phyloP scores from a whole-genome alignment of 2,888 invertebrate species.

The Sepiola atlantica region DNA sequence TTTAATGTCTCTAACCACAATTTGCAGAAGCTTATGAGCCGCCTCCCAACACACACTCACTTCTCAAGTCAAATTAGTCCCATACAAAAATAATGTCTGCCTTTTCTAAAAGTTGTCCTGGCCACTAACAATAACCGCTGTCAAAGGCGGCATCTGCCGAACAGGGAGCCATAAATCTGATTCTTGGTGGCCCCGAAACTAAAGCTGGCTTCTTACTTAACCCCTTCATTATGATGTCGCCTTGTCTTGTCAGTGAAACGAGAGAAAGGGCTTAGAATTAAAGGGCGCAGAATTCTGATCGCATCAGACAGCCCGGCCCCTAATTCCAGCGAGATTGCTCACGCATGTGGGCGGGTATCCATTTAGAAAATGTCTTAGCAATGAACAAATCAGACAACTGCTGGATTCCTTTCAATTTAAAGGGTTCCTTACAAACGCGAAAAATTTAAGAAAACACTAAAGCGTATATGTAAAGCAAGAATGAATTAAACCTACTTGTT shows the following conservation, averaged over 20 bases:
- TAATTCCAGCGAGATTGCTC: background rate
- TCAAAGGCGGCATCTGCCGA: background rate
- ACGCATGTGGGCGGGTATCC: background rate
- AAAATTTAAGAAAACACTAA: too few relatives aligned
- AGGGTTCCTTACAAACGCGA: background rate
- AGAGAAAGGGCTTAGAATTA: background rate
- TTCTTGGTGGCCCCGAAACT: conserved; percentile 9
- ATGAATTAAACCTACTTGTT: too few relatives aligned
- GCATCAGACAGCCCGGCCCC: background rate
- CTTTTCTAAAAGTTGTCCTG: background rate
- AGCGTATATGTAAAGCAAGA: too few relatives aligned
- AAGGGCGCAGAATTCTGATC: conserved; percentile 4
- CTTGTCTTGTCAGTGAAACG: conserved; percentile 4
- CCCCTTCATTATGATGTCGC: conserved; percentile 22
- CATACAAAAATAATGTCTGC: background rate
- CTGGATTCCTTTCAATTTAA: background rate
- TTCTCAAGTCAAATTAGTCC: conserved; percentile 5
- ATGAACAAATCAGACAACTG: background rate
- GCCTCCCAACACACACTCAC: background rate
- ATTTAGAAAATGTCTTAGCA: background rate
- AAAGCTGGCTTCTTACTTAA: conserved; percentile 18
- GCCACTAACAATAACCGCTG: background rate
- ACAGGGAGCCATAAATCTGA: background rate
- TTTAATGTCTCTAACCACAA: background rate
- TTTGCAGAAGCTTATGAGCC: background rate